Conservation (phyloP, 2,888 invertebrate species). For the Cantharis nigra region DNA sequence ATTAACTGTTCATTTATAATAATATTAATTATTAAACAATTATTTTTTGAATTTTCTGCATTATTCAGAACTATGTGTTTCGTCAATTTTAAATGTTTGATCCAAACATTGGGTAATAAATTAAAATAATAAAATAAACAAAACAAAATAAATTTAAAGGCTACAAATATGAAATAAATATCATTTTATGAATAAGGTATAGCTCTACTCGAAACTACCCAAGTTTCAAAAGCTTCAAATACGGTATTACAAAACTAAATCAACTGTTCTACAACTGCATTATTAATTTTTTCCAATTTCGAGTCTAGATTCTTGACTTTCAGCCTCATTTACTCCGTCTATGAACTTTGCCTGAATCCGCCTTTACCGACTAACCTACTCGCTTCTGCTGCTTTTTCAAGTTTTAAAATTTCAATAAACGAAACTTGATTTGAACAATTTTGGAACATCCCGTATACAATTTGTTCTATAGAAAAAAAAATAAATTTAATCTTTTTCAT, state of each 20-base stretch:
- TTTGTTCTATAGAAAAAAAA: too few species aligned
- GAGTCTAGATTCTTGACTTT: neutral
- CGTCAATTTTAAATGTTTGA: neutral
- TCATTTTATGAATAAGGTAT: conserved; percentile 32
- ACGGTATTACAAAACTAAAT: conserved; percentile 30
- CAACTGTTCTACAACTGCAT: neutral
- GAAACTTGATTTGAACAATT: too few species aligned
- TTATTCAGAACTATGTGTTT: neutral
- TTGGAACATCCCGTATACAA: too few species aligned
- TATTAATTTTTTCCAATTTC: neutral
- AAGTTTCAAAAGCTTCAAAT: conserved; percentile 34
- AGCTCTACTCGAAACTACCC: conserved; percentile 31
- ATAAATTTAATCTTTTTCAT: too few species aligned
- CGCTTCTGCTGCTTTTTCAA: too few species aligned
- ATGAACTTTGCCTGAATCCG: too few species aligned
- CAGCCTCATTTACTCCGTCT: too few species aligned
- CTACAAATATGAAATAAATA: neutral
- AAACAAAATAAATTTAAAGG: neutral
- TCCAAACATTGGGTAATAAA: neutral
- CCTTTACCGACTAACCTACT: too few species aligned
- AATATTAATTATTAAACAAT: neutral
- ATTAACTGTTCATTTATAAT: conserved; percentile 3
- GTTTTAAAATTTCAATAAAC: too few species aligned
- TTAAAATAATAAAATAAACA: neutral
- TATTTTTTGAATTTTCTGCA: conserved; percentile 8